These are phyloP conservation scores for Drosophila truncata DNA, from an alignment of 1,140 invertebrate genomes.

Conservation along the genomic window DNA sequence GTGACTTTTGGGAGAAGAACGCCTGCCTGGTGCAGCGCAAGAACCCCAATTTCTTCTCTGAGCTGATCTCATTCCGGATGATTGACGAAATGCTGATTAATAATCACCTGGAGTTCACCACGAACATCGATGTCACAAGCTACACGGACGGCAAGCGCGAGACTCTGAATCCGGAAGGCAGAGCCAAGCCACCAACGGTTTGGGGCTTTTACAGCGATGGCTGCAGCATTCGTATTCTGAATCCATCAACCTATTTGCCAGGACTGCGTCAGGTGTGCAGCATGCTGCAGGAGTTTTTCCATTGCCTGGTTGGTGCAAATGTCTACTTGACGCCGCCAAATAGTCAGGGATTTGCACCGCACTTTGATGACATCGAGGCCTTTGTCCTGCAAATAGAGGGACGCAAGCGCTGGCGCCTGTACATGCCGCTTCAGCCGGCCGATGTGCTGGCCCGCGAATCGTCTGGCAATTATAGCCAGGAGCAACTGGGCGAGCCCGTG, in stretches of 20 bases:
- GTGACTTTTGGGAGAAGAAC: slow-evolving; percentile 91
- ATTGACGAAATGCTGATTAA: slow-evolving; percentile 92
- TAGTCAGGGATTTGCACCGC: slow-evolving; percentile 98
- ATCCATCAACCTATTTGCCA: slow-evolving; percentile 95
- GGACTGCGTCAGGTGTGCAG: slow-evolving; percentile 88
- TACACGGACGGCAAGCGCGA: slow-evolving; percentile 92
- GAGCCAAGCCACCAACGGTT: slow-evolving; percentile 90
- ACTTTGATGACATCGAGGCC: slow-evolving; percentile 99
- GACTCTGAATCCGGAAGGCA: slow-evolving; percentile 94
- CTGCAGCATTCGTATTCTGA: slow-evolving; percentile 96
- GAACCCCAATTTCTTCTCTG: slow-evolving; percentile 89
- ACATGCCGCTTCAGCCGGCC: slow-evolving; percentile 88
- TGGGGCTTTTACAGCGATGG: slow-evolving; percentile 97
- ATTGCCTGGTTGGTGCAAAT: slow-evolving; percentile 97
- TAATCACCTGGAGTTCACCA: slow-evolving; percentile 91
- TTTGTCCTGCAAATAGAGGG: slow-evolving; percentile 99
- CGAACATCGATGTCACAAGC: slow-evolving; percentile 96
- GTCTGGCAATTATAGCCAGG: slow-evolving; percentile 92
- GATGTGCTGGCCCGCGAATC: slow-evolving; percentile 93
- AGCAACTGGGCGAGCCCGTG: slow-evolving; percentile 93
- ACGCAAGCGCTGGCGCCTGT: slow-evolving; percentile 97
- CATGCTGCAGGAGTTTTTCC: slow-evolving; percentile 97
- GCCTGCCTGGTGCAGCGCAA: slow-evolving; percentile 91
- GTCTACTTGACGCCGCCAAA: slow-evolving; percentile 97
- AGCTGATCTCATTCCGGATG: slow-evolving; percentile 90